phyloP scores from a whole-genome alignment of 2,888 invertebrate genomes.

The Minunthozetes semirufus region DNA sequence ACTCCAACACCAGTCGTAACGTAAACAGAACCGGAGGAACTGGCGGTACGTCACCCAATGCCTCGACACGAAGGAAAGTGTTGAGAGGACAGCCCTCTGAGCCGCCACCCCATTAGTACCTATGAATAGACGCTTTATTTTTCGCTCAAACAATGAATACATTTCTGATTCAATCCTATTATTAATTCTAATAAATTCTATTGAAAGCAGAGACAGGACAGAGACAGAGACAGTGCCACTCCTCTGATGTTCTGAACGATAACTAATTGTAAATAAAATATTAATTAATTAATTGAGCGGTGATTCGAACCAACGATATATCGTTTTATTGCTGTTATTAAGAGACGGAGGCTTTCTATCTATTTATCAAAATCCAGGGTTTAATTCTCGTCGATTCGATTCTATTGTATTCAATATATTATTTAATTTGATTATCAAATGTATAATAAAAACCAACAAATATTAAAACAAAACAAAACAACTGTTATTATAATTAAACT shows the following conservation, averaged over 20 bases:
- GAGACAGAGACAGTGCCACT: neutral
- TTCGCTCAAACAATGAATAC: neutral
- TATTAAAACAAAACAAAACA: neutral
- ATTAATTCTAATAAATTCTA: neutral
- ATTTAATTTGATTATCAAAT: constrained; percentile 3
- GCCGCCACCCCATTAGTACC: constrained; percentile 39
- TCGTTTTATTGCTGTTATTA: neutral
- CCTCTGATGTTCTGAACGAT: neutral
- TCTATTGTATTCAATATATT: neutral
- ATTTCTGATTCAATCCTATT: neutral
- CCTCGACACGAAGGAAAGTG: constrained; percentile 40
- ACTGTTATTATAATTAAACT: neutral
- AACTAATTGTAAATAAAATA: neutral
- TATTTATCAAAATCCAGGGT: constrained; percentile 17
- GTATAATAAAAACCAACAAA: neutral
- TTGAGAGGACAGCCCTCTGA: constrained; percentile 41
- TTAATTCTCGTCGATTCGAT: constrained; percentile 24
- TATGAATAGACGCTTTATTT: neutral
- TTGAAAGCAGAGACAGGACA: too few species aligned
- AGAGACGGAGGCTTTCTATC: constrained; percentile 18
- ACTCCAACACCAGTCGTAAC: constrained; percentile 32
- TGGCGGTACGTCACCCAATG: constrained; percentile 38
- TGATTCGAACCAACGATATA: constrained; percentile 2
- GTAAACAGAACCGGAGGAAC: constrained; percentile 37
- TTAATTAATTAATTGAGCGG: neutral